Evolutionary conservation across 1,140 invertebrate species (phyloP).

Genomic region (Drosophila setifemur): DNA sequence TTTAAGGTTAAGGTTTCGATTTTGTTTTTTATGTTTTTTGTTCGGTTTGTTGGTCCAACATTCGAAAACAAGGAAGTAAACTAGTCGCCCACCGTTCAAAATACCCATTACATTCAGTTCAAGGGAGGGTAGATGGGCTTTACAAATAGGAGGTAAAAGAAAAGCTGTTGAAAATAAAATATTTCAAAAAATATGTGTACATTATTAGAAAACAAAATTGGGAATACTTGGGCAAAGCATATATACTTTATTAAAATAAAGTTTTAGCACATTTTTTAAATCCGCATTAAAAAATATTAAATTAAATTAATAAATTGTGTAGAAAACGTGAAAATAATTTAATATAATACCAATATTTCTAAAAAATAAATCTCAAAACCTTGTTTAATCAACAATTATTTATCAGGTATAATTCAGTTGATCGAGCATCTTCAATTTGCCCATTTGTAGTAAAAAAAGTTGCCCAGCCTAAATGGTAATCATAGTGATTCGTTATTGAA

Average conservation of each 20-base stretch:
- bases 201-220: too few species aligned
- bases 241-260: too few species aligned
- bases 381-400: neutral
- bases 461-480: conserved; percentile 63
- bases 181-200: too few species aligned
- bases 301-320: too few species aligned
- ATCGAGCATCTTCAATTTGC: neutral
- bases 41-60: conserved; percentile 1
- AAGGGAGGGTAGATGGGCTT: conserved; percentile 9
- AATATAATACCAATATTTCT: too few species aligned
- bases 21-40: conserved; percentile 47
- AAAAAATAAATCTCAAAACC: too few species aligned
- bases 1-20: conserved; percentile 79
- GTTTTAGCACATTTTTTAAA: too few species aligned
- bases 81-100: conserved; percentile 44
- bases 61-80: conserved; percentile 65
- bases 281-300: too few species aligned
- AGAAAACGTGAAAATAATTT: too few species aligned
- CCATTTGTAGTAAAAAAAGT: conserved; percentile 14
- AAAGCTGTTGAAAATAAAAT: too few species aligned
- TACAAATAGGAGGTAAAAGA: neutral
- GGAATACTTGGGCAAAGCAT: too few species aligned
- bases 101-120: neutral
- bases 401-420: neutral
- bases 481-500: conserved; percentile 79